phyloP scores from a whole-genome alignment of 2,888 invertebrate genomes.

The Sussaba pulchella region DNA sequence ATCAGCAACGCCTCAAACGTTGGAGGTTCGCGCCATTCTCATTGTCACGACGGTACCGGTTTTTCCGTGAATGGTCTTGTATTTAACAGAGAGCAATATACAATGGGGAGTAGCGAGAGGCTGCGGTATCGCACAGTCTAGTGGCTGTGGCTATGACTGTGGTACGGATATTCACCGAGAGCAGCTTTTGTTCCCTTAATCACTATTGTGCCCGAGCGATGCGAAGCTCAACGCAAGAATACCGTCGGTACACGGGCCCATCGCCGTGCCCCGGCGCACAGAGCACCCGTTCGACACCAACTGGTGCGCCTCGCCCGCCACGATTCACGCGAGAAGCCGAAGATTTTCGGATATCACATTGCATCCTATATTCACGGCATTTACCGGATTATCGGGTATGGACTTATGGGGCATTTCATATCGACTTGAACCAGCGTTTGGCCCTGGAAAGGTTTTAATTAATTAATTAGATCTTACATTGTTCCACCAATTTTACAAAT shows the following conservation, averaged over 20 bases:
- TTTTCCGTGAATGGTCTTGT: slow-evolving; percentile 54
- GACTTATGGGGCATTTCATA: not conserved
- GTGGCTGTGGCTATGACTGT: slow-evolving; percentile 27
- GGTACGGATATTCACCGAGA: slow-evolving; percentile 72
- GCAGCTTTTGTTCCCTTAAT: slow-evolving; percentile 76
- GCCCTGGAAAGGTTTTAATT: too few relatives aligned
- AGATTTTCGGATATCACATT: slow-evolving; percentile 50
- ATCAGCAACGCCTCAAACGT: not conserved
- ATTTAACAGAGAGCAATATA: slow-evolving; percentile 56
- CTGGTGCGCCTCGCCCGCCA: slow-evolving; percentile 64
- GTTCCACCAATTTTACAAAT: too few relatives aligned
- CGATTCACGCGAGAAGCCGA: slow-evolving; percentile 21
- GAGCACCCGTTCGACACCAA: slow-evolving; percentile 69
- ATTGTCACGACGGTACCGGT: slow-evolving; percentile 48
- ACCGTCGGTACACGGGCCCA: not conserved
- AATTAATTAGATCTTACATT: too few relatives aligned
- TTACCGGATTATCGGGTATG: not conserved
- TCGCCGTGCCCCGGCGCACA: not conserved
- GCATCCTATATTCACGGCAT: slow-evolving; percentile 25
- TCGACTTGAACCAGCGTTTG: too few relatives aligned
- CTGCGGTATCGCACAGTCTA: slow-evolving; percentile 13
- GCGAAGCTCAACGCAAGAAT: slow-evolving; percentile 46
- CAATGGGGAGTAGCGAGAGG: slow-evolving; percentile 52
- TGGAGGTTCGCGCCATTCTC: slow-evolving; percentile 35
- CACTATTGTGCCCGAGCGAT: slow-evolving; percentile 73